These are phyloP conservation scores for Drosophila yakuba DNA, from an alignment of 1,140 invertebrate genomes.

Conservation along the genomic window DNA sequence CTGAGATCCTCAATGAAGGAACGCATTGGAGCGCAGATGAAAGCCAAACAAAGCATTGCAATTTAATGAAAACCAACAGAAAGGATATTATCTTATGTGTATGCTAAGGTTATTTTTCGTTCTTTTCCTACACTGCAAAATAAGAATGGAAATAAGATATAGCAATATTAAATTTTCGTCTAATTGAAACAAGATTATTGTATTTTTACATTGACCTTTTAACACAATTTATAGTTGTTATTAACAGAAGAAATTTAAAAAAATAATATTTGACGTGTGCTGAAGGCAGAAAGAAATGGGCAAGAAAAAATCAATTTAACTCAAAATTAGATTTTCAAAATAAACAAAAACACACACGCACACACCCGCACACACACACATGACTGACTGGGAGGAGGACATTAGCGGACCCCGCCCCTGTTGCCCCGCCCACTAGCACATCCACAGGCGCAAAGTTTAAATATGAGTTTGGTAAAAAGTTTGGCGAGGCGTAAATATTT, in stretches of 20 bases:
- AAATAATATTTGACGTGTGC: background rate
- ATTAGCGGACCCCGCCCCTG: slow-evolving; percentile 27
- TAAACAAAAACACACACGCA: slow-evolving; percentile 57
- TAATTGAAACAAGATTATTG: too few species aligned
- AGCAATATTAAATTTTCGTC: background rate
- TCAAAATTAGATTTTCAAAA: slow-evolving; percentile 80
- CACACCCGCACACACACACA: slow-evolving; percentile 1
- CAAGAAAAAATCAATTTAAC: slow-evolving; percentile 74
- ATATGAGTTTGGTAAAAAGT: slow-evolving; percentile 77
- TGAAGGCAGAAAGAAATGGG: slow-evolving; percentile 27
- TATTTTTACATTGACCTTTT: too few species aligned
- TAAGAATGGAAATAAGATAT: background rate
- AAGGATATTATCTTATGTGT: slow-evolving; percentile 13
- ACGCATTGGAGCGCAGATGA: slow-evolving; percentile 49
- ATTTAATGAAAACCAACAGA: slow-evolving; percentile 50
- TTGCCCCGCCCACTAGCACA: background rate
- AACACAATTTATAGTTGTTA: too few species aligned
- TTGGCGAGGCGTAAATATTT: slow-evolving; percentile 80
- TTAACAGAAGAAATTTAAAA: too few species aligned
- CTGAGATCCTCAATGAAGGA: slow-evolving; percentile 20
- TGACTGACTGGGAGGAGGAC: slow-evolving; percentile 10
- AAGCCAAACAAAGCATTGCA: slow-evolving; percentile 35
- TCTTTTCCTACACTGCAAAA: background rate
- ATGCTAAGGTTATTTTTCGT: background rate
- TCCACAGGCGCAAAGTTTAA: slow-evolving; percentile 68